A percentile compares a stretch with the other conserved stretches of the same genome.
phyloP scores from a whole-genome alignment of 2,797 vertebrate genomes.

The Leptodactylus fallax region DNA sequence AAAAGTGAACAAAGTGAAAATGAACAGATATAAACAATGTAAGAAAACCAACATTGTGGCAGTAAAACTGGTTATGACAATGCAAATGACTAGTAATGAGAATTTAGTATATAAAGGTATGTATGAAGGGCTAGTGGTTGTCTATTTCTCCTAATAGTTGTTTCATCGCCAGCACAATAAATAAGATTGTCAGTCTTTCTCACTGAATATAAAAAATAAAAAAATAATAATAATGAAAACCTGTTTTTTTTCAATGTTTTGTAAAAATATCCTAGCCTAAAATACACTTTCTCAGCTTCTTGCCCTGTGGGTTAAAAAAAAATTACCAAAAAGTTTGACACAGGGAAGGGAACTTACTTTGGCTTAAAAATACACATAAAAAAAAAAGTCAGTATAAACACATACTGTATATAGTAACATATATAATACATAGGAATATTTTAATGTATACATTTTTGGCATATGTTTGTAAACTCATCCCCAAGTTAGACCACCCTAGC shows the following conservation, averaged over 20 bases:
- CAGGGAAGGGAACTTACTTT: not conserved
- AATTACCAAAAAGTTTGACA: not conserved
- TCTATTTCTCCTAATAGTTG: not conserved
- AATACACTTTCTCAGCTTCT: not conserved
- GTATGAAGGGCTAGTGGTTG: not conserved
- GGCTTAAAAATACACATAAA: not conserved
- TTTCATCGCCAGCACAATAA: not conserved
- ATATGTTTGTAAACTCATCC: not conserved
- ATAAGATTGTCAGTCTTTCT: not conserved
- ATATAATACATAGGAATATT: not conserved
- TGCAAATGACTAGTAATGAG: slow-evolving; percentile 65
- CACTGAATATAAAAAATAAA: not conserved
- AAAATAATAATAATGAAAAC: not conserved
- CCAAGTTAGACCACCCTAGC: no score
- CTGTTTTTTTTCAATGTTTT: not conserved
- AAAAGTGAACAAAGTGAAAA: slow-evolving; percentile 72
- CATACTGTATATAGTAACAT: not conserved
- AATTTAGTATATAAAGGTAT: not conserved
- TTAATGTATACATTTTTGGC: not conserved
- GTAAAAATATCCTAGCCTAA: not conserved
- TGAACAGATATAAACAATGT: not conserved
- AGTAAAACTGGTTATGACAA: slow-evolving; percentile 65
- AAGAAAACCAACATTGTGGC: slow-evolving; percentile 55
- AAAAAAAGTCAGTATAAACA: not conserved
- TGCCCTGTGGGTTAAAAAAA: not conserved